phyloP scores from a whole-genome alignment of 2,797 vertebrate species.

The Thamnophis elegans region DNA sequence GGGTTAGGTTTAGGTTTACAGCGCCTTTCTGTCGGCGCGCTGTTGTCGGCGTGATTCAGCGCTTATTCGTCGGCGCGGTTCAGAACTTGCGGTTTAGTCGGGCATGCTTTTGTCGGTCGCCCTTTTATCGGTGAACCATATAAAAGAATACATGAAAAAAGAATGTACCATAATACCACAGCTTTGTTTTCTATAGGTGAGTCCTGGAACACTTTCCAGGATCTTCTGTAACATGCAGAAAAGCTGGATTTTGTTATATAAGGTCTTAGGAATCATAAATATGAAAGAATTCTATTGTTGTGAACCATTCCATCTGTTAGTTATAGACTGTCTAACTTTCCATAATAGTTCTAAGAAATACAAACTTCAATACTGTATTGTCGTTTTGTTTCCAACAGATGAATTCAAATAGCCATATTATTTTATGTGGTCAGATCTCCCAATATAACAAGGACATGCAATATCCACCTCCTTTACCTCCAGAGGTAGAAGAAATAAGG shows the following conservation, averaged over 20 bases:
- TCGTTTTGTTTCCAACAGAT: slow-evolving; percentile 77
- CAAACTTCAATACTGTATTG: not conserved
- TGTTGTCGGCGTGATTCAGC: too few relatives aligned
- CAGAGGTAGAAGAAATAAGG: slow-evolving; percentile 72
- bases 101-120: too few relatives aligned
- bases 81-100: too few relatives aligned
- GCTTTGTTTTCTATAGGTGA: not conserved
- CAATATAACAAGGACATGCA: slow-evolving; percentile 94
- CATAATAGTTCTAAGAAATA: not conserved
- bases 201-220: not conserved
- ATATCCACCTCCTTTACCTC: slow-evolving; percentile 86
- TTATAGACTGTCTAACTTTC: not conserved
- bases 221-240: not conserved
- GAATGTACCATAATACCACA: not conserved
- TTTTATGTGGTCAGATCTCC: slow-evolving; percentile 95
- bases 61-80: too few relatives aligned
- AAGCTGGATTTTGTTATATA: not conserved
- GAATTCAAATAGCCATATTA: slow-evolving; percentile 84
- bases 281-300: not conserved
- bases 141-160: not conserved
- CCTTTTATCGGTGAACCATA: too few relatives aligned
- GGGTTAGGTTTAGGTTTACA: too few relatives aligned
- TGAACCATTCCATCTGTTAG: not conserved
- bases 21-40: too few relatives aligned
- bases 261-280: not conserved